Percentiles rank a stretch among this genome's conserved stretches.
These are phyloP conservation scores for Fregata magnificens DNA, from an alignment of 2,113 vertebrate species.

Conservation along the genomic window DNA sequence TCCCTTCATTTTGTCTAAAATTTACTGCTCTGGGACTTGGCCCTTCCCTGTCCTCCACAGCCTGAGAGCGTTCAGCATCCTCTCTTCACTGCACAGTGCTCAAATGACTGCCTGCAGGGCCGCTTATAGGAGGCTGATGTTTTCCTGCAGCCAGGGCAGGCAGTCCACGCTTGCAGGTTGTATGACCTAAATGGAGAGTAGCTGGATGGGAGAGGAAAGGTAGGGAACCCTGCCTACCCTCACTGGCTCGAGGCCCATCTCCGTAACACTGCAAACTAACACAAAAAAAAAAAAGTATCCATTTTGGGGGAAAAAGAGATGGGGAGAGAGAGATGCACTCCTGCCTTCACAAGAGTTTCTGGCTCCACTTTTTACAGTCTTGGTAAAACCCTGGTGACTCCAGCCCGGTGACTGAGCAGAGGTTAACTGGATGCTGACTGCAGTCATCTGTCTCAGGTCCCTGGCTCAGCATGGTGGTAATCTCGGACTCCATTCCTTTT, in stretches of 20 bases:
- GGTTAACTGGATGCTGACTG: neutral
- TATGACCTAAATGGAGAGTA: neutral
- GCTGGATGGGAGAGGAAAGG: neutral
- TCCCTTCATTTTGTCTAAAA: neutral
- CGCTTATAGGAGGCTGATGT: neutral
- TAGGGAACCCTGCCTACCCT: neutral
- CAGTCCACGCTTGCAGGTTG: fast-evolving
- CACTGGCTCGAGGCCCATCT: fast-evolving
- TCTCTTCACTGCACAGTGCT: neutral
- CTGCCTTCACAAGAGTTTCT: neutral
- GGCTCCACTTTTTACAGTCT: neutral
- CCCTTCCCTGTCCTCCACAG: neutral
- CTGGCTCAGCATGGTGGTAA: neutral
- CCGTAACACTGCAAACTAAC: neutral
- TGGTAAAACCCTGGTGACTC: neutral
- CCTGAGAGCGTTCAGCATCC: neutral
- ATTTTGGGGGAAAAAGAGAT: neutral
- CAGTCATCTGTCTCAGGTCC: neutral
- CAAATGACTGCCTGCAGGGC: neutral
- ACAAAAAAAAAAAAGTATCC: neutral
- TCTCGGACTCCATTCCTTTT: neutral
- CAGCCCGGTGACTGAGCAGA: neutral
- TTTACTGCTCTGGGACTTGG: neutral
- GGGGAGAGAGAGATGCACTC: neutral
- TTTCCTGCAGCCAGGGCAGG: neutral